Base-by-base conservation (phyloP, 1,140 invertebrate genomes). In the Drosophila littoralis region DNA sequence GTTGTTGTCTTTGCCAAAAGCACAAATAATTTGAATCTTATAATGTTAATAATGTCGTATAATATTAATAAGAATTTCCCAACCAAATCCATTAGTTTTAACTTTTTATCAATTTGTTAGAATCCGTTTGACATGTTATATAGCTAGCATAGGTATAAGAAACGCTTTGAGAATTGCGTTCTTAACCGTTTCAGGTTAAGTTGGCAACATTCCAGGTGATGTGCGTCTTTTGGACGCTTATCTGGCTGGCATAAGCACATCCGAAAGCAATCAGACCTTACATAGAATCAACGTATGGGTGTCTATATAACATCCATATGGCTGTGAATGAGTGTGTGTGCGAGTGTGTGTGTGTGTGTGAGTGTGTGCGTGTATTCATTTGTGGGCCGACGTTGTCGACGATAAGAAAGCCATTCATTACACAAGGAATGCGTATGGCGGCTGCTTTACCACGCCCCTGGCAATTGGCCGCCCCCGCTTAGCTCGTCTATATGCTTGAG, bases 361-460 rank as follows among this genome's bases (percentile, higher is more conserved):
- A 17, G 17, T 17, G 48, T 42, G 28, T 38, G 45, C 38, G 50
- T 51, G 36, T 43, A 22, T 52, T 50, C 48, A 28, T 9, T 22
- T 50, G 22, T 28, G 9, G 22, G 22, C 22, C 22, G 22, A 28
- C 22, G 22, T 28, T 10, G 33, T 2, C 8, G 22, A 22, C 32
- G 70, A 73, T 73, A 73, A 73, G 55, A 46, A 15, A 10, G 40
- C 55, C 70, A 73, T 68, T 73, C 70, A 68, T 73, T 73, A 68
- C 70, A 73, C 64, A 73, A 73, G 64, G 70, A 73, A 73, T 73
- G 70, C 70, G 70, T 67, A 36, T 51, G 63, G 45, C 52, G 17
- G 22, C 15, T 65, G 52, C 51, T 46, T 48, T 55, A 10, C 2
- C 22, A 33, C 22, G 6, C n/a, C 28, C 6, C 57, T 2, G 22